A percentile compares a stretch with the other conserved stretches of the same genome.
These are phyloP conservation scores for Otus scops DNA, from an alignment of 2,797 vertebrate species.

Conservation along the genomic window DNA sequence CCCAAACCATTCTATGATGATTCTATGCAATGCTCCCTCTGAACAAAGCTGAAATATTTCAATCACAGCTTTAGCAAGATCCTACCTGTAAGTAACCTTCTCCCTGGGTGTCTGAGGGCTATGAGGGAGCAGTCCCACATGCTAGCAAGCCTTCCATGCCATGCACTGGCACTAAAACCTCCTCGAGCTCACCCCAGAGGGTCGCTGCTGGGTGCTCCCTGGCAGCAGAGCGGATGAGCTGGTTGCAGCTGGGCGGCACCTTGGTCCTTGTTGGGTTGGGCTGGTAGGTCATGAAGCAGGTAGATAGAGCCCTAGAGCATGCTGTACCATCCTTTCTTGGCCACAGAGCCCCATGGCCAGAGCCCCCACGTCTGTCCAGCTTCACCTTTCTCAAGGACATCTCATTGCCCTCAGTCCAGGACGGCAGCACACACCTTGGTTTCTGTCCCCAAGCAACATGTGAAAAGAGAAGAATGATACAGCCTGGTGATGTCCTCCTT, in stretches of 20 bases:
- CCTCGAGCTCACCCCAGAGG: background rate
- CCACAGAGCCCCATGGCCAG: background rate
- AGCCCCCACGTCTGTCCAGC: background rate
- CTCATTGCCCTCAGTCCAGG: background rate
- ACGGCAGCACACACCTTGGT: fast-evolving
- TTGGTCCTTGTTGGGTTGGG: fast-evolving
- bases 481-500: no score
- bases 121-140: background rate
- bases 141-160: background rate
- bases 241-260: background rate
- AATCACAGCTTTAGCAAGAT: background rate
- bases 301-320: background rate
- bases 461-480: background rate
- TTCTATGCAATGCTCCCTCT: background rate
- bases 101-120: background rate
- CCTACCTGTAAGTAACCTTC: background rate
- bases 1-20: no score
- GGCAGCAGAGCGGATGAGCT: background rate
- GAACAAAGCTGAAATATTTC: background rate
- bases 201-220: fast-evolving
- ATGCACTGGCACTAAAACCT: background rate
- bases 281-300: background rate
- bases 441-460: fast-evolving
- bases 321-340: background rate
- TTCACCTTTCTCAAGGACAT: background rate